Percentiles rank a stretch among this genome's conserved stretches.
phyloP scores from a whole-genome alignment of 2,113 vertebrate genomes.

The Acrocephalus kingi region DNA sequence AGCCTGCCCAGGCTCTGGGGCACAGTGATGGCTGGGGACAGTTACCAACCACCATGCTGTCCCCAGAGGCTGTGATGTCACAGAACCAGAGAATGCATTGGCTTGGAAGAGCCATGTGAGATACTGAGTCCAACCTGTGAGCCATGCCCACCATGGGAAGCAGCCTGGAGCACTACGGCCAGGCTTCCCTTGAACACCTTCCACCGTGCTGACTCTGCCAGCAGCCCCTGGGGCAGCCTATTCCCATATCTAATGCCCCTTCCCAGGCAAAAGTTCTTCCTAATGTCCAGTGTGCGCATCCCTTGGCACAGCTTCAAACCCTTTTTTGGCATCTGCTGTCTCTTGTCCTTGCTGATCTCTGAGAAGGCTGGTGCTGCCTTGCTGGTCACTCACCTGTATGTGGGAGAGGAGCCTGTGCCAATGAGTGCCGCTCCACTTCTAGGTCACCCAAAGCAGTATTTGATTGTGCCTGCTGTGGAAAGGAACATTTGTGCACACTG shows the following conservation, averaged over 20 bases:
- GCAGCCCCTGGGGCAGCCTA: rapidly evolving
- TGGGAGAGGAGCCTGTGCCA: background rate
- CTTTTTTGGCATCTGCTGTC: too few species aligned
- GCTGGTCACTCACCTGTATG: rapidly evolving
- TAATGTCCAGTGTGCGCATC: background rate
- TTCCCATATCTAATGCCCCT: background rate
- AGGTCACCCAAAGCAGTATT: background rate
- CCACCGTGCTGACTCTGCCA: background rate
- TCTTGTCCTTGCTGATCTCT: background rate
- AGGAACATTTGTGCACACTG: rapidly evolving
- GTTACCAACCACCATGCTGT: background rate
- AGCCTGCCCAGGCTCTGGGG: background rate
- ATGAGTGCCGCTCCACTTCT: background rate
- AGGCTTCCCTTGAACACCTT: background rate
- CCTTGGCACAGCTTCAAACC: background rate
- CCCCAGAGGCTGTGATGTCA: background rate
- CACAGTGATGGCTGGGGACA: rapidly evolving
- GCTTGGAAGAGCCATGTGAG: background rate
- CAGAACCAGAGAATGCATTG: rapidly evolving
- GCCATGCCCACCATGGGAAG: background rate
- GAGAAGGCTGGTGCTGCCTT: background rate
- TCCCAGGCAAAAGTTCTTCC: background rate
- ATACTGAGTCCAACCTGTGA: rapidly evolving
- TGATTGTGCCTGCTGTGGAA: background rate
- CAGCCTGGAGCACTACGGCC: rapidly evolving